These are phyloP conservation scores for Psophia crepitans DNA, from an alignment of 2,113 vertebrate genomes.

Conservation along the genomic window DNA sequence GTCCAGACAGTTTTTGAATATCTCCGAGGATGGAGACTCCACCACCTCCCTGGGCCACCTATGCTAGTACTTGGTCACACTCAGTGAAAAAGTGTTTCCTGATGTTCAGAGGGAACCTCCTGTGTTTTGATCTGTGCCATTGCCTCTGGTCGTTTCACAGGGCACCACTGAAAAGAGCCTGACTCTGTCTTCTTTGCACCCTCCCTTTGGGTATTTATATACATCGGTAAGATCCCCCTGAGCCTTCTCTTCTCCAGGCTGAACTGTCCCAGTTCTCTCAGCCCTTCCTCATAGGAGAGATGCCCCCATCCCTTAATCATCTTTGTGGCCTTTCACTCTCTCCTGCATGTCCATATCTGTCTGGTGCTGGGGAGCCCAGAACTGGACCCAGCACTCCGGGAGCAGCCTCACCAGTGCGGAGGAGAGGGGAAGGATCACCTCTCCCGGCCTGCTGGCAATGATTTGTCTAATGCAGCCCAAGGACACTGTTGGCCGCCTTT, in stretches of 20 bases:
- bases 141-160: background rate
- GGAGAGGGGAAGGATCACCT: background rate
- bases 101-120: background rate
- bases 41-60: background rate
- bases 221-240: background rate
- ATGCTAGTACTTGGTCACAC: background rate
- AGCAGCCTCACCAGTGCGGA: background rate
- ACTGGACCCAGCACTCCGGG: background rate
- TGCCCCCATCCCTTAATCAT: background rate
- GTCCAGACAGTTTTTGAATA: background rate
- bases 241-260: background rate
- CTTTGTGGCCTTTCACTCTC: background rate
- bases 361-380: background rate
- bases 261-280: background rate
- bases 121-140: background rate
- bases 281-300: background rate
- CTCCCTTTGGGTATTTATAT: background rate
- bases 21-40: background rate
- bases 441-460: background rate
- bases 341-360: background rate
- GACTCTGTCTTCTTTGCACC: background rate
- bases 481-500: background rate
- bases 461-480: background rate
- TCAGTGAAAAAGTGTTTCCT: background rate
- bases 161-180: background rate